Evolutionary conservation across 1,140 invertebrate genomes (phyloP).

Genomic region (Polyergus mexicanus): DNA sequence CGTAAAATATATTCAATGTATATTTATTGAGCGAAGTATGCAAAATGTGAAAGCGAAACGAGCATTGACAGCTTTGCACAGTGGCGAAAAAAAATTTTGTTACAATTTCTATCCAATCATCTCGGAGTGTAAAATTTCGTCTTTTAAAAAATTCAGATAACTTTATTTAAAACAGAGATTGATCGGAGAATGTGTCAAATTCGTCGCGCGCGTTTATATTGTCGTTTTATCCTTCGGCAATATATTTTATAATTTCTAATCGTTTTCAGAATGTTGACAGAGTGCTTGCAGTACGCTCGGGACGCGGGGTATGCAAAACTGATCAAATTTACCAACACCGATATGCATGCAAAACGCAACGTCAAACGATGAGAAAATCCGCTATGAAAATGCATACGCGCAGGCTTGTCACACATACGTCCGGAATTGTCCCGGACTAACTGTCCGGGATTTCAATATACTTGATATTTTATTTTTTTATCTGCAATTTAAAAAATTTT

Average conservation of each 20-base stretch:
- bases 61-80: too few relatives aligned
- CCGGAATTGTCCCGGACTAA: background rate
- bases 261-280: background rate
- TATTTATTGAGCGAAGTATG: too few relatives aligned
- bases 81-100: too few relatives aligned
- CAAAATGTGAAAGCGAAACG: too few relatives aligned
- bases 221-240: background rate
- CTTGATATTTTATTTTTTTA: background rate
- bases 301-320: slow-evolving; percentile 16
- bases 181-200: too few relatives aligned
- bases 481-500: slow-evolving; percentile 18
- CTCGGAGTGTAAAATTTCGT: background rate
- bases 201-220: too few relatives aligned
- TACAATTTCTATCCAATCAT: too few relatives aligned
- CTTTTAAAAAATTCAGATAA: background rate
- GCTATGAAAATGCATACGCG: slow-evolving; percentile 42
- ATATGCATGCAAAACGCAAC: background rate
- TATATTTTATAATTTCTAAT: slow-evolving; percentile 12
- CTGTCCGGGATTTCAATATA: slow-evolving; percentile 28
- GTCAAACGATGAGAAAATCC: slow-evolving; percentile 42
- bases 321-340: slow-evolving; percentile 26
- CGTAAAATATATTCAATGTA: too few relatives aligned
- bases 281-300: background rate
- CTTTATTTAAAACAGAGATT: background rate
- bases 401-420: background rate